Conservation (phyloP, 2,113 vertebrate genomes). For the Paradisaea rubra region DNA sequence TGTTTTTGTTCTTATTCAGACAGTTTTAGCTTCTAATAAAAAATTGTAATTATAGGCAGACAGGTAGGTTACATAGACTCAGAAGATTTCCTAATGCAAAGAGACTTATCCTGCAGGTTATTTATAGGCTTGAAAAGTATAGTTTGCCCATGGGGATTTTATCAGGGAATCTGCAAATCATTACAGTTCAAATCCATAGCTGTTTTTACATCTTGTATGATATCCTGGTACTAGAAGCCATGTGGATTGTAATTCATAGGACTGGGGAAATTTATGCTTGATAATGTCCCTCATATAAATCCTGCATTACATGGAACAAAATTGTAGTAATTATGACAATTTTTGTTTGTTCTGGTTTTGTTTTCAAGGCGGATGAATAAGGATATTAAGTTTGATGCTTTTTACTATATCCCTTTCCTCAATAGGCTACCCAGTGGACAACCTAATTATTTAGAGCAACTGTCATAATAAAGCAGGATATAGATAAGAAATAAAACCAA, state of each 20-base stretch:
- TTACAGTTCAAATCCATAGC: neutral
- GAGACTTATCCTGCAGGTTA: neutral
- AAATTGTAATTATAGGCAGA: neutral
- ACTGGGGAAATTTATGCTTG: neutral
- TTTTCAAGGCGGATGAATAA: neutral
- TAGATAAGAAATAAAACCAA: neutral
- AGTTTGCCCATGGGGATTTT: neutral
- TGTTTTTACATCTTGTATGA: neutral
- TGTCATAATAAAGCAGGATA: neutral
- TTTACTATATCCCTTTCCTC: neutral
- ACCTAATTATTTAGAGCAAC: neutral
- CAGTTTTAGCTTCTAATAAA: neutral
- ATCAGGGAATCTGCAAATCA: neutral
- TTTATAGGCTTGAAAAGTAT: neutral
- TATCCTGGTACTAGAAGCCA: neutral
- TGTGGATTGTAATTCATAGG: neutral
- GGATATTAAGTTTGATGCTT: neutral
- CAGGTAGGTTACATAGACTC: neutral
- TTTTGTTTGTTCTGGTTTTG: neutral
- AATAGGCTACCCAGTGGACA: neutral
- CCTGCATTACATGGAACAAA: neutral
- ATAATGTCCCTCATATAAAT: neutral
- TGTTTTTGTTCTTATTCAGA: neutral
- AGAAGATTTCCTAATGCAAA: neutral
- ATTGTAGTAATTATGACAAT: neutral